Conservation (phyloP, 1,140 invertebrate genomes). For the Drosophila neocordata region DNA sequence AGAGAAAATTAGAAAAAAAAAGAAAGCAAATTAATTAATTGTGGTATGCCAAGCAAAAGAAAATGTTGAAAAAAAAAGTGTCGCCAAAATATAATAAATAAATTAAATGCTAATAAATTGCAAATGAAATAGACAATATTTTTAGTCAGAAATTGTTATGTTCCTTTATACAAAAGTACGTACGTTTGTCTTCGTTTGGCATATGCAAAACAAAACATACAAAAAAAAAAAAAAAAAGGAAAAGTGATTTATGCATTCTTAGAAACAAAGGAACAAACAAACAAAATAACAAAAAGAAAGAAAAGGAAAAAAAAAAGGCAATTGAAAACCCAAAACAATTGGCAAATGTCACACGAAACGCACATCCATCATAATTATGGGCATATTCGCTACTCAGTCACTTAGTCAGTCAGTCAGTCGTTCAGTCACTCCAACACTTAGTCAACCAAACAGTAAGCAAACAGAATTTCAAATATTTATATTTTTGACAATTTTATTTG, state of each 20-base stretch:
- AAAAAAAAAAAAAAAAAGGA: not conserved
- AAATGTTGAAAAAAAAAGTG: not conserved
- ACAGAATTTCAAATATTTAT: constrained; percentile 2
- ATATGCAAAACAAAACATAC: constrained; percentile 51
- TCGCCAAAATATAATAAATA: constrained; percentile 49
- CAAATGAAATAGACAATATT: constrained; percentile 41
- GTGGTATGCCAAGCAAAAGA: not conserved
- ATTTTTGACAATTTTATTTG: constrained; percentile 65
- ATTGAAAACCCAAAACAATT: constrained; percentile 55
- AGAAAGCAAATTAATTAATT: constrained; percentile 38
- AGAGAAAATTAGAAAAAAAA: not conserved
- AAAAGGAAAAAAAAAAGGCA: constrained; percentile 16
- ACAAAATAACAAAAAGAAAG: constrained; percentile 32
- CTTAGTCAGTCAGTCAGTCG: not conserved
- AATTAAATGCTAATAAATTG: constrained; percentile 72
- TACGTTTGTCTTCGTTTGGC: constrained; percentile 6
- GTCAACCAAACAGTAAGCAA: constrained; percentile 4
- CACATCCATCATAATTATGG: constrained; percentile 74
- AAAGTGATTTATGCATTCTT: constrained; percentile 57
- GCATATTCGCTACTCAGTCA: constrained; percentile 28
- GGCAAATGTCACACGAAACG: constrained; percentile 54
- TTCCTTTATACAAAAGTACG: not conserved
- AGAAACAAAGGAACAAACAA: constrained; percentile 42
- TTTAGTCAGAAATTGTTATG: not conserved
- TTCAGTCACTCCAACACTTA: not conserved